phyloP scores from a whole-genome alignment of 2,888 invertebrate species.

The Melanotus villosus region DNA sequence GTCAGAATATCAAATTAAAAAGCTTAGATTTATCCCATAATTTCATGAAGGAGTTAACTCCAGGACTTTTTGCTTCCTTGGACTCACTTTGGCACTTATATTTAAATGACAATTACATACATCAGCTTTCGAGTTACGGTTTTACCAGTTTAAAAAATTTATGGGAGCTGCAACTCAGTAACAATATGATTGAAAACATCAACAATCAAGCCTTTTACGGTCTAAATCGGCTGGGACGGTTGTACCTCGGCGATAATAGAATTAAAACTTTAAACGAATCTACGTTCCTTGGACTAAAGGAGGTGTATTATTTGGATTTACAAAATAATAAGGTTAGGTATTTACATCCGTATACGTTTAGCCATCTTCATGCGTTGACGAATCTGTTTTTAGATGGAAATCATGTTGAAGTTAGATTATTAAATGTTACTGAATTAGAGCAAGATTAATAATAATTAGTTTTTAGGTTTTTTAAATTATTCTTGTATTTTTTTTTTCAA shows the following conservation, averaged over 20 bases:
- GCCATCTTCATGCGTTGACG: background rate
- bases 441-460: no score
- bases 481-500: no score
- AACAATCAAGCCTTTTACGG: conserved; percentile 22
- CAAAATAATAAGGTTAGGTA: conserved; percentile 7
- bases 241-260: conserved; percentile 22
- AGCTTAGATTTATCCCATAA: conserved; percentile 26
- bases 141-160: conserved; percentile 25
- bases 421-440: background rate
- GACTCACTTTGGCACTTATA: conserved; percentile 18
- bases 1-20: conserved; percentile 29
- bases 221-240: background rate
- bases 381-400: conserved; percentile 9
- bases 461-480: no score
- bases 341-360: conserved; percentile 1
- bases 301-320: conserved; percentile 27
- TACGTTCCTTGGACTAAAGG: conserved; percentile 23
- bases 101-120: conserved; percentile 24
- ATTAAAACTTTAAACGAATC: conserved; percentile 8
- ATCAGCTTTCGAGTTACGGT: conserved; percentile 13
- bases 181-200: conserved; percentile 16
- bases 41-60: conserved; percentile 8
- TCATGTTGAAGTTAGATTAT: conserved; percentile 2
- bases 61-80: conserved; percentile 30
- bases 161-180: conserved; percentile 13